These are phyloP conservation scores for Orestias chungarensis DNA, from an alignment of 2,797 vertebrate species.

Conservation along the genomic window DNA sequence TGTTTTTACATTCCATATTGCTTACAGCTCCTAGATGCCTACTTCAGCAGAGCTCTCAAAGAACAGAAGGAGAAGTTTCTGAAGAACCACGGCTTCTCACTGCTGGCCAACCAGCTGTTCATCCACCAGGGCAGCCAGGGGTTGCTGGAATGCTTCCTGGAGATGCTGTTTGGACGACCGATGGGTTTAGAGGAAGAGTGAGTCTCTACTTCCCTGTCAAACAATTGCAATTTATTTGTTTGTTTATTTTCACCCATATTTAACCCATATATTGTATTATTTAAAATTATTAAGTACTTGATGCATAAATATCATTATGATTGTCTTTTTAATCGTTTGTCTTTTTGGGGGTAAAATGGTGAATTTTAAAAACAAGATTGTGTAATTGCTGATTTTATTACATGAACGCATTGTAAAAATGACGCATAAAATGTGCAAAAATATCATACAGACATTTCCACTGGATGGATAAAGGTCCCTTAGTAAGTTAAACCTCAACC, in stretches of 20 bases:
- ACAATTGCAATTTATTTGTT: neutral
- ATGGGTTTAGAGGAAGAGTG: slow-evolving; percentile 95
- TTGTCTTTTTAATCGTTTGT: too few relatives aligned
- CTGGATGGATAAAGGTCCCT: neutral
- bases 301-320: too few relatives aligned
- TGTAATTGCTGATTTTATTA: too few relatives aligned
- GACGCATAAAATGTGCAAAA: too few relatives aligned
- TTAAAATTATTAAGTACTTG: too few relatives aligned
- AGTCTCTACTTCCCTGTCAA: slow-evolving; percentile 61
- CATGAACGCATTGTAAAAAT: too few relatives aligned
- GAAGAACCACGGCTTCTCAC: slow-evolving; percentile 96
- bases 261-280: neutral
- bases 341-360: too few relatives aligned
- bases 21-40: slow-evolving; percentile 90
- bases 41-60: slow-evolving; percentile 93
- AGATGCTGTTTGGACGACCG: slow-evolving; percentile 91
- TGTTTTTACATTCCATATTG: too few relatives aligned
- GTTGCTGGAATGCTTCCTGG: slow-evolving; percentile 90
- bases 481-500: too few relatives aligned
- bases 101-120: slow-evolving; percentile 96
- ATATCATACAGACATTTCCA: neutral
- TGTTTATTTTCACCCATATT: neutral
- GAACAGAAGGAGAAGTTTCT: slow-evolving; percentile 97
- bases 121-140: slow-evolving; percentile 93
- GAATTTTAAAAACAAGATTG: too few relatives aligned